Conservation (phyloP, 2,888 invertebrate genomes). For the Thera obeliscata region DNA sequence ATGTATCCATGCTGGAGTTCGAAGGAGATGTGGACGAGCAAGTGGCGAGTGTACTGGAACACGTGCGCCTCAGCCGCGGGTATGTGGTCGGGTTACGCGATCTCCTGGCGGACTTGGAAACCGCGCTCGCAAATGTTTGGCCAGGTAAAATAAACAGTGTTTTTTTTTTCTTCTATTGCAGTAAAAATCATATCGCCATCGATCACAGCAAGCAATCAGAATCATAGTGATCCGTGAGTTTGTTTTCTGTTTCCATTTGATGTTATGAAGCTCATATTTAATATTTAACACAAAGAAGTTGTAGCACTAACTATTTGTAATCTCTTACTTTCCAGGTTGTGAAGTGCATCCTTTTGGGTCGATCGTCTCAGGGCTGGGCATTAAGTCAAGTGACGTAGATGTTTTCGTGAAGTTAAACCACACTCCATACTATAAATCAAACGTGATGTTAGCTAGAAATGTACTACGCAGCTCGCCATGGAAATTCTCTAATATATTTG, state of each 20-base stretch:
- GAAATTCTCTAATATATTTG: conserved; percentile 81
- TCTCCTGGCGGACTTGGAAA: conserved; percentile 63
- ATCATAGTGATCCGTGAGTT: no score
- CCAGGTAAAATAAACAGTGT: conserved; percentile 50
- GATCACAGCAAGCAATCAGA: no score
- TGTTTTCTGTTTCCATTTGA: no score
- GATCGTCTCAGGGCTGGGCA: conserved; percentile 87
- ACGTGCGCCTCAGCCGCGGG: conserved; percentile 22
- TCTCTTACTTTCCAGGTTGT: conserved; percentile 58
- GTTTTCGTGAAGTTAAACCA: conserved; percentile 82
- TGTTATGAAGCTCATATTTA: no score
- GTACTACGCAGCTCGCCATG: conserved; percentile 59
- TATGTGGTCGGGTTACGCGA: conserved; percentile 22
- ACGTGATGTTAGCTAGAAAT: conserved; percentile 58
- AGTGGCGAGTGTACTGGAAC: conserved; percentile 15
- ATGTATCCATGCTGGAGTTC: conserved; percentile 18
- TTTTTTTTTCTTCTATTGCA: no score
- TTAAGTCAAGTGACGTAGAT: conserved; percentile 90
- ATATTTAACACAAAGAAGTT: no score
- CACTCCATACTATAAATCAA: conserved; percentile 30
- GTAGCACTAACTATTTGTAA: background rate
- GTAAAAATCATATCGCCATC: no score
- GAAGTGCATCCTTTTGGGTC: conserved; percentile 88
- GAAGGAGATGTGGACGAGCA: conserved; percentile 27
- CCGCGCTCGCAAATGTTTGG: conserved; percentile 58